Conservation (phyloP, 2,797 vertebrate genomes). For the Cryptoprocta ferox region DNA sequence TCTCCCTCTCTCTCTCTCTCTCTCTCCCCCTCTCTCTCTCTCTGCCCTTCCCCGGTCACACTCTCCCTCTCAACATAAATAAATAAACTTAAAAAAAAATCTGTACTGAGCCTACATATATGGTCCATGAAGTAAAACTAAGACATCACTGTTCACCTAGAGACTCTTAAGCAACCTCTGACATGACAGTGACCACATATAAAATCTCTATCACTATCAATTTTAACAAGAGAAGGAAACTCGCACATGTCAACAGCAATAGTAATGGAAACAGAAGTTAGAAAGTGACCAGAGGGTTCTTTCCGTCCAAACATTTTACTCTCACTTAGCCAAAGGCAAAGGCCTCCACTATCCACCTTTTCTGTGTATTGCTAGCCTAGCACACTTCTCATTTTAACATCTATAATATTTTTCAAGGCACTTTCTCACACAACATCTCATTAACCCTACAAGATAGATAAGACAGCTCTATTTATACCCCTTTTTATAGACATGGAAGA, state of each 20-base stretch:
- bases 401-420: conserved; percentile 30
- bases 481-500: conserved; percentile 51
- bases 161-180: background rate
- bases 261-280: conserved; percentile 40
- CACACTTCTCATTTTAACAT: conserved; percentile 33
- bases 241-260: conserved; percentile 23
- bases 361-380: background rate
- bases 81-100: no score
- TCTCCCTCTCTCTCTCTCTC: no score
- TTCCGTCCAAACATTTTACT: conserved; percentile 29
- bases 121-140: background rate
- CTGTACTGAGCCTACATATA: background rate
- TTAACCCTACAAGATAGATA: conserved; percentile 1
- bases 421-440: conserved; percentile 57
- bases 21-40: no score
- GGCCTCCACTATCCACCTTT: background rate
- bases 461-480: background rate
- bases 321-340: conserved; percentile 44
- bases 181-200: conserved; percentile 23
- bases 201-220: conserved; percentile 42
- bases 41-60: no score
- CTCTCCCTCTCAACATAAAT: no score
- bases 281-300: conserved; percentile 48
- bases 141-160: conserved; percentile 43
- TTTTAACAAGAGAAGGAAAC: conserved; percentile 60